These are phyloP conservation scores for Acropternis orthonyx DNA, from an alignment of 2,797 vertebrate genomes.

Conservation along the genomic window DNA sequence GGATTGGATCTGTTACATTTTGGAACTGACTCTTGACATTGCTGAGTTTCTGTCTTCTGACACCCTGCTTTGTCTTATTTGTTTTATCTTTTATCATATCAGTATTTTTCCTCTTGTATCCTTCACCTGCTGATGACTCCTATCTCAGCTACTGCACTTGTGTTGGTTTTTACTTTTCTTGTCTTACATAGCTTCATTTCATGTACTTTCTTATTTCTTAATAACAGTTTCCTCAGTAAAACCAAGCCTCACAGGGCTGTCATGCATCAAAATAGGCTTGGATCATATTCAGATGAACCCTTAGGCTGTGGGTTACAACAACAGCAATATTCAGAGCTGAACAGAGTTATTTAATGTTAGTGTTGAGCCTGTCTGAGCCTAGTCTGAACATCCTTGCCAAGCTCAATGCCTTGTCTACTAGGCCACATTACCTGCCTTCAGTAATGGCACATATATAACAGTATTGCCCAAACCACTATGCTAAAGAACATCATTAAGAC, in stretches of 20 bases:
- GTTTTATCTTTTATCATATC: neutral
- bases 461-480: neutral
- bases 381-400: neutral
- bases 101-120: neutral
- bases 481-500: neutral
- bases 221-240: neutral
- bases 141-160: neutral
- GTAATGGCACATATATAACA: neutral
- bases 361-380: neutral
- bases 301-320: neutral
- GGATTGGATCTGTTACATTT: neutral
- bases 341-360: neutral
- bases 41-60: neutral
- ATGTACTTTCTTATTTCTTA: neutral
- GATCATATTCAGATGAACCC: neutral
- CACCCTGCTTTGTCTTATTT: neutral
- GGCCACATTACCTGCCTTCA: neutral
- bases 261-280: neutral
- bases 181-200: neutral
- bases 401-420: neutral
- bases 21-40: neutral
- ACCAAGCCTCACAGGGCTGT: neutral
- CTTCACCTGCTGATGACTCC: neutral
- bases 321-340: neutral
- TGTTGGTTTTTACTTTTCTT: neutral